Evolutionary conservation across 2,888 invertebrate genomes (phyloP).

Genomic region (Galeopsomyia nigrocyanea): DNA sequence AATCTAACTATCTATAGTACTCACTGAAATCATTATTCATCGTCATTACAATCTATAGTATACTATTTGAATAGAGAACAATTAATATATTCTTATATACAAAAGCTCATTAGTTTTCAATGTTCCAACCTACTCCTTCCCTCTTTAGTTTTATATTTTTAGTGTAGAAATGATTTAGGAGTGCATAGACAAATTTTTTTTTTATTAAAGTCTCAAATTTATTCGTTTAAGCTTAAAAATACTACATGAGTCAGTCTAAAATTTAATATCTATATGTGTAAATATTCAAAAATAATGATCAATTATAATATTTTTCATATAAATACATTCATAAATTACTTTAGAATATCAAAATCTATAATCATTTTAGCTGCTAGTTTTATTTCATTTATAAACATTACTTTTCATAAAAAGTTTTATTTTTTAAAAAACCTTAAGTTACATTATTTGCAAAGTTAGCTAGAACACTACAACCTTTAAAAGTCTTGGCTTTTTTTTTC

Average conservation of each 20-base stretch:
- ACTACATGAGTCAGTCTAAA: conserved; percentile 28
- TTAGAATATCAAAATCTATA: conserved; percentile 18
- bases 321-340: conserved; percentile 6
- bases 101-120: conserved; percentile 40
- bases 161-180: not conserved
- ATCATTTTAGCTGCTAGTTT: not conserved
- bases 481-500: not conserved
- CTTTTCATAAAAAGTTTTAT: conserved; percentile 1
- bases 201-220: no score
- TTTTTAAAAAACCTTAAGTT: not conserved
- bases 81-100: conserved; percentile 65
- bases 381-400: not conserved
- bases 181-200: no score
- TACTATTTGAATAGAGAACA: conserved; percentile 59
- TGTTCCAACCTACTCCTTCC: conserved; percentile 8
- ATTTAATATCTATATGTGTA: conserved; percentile 2
- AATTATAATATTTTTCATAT: conserved; percentile 18
- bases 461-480: not conserved
- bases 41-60: conserved; percentile 48
- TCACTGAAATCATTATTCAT: conserved; percentile 48
- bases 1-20: conserved; percentile 38
- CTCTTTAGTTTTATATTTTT: not conserved
- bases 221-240: not conserved
- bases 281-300: conserved; percentile 1
- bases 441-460: not conserved